Evolutionary conservation across 2,888 invertebrate genomes (phyloP), one percentile per base, ranked within the genome.

Genomic region (Scaptomyza flava): DNA sequence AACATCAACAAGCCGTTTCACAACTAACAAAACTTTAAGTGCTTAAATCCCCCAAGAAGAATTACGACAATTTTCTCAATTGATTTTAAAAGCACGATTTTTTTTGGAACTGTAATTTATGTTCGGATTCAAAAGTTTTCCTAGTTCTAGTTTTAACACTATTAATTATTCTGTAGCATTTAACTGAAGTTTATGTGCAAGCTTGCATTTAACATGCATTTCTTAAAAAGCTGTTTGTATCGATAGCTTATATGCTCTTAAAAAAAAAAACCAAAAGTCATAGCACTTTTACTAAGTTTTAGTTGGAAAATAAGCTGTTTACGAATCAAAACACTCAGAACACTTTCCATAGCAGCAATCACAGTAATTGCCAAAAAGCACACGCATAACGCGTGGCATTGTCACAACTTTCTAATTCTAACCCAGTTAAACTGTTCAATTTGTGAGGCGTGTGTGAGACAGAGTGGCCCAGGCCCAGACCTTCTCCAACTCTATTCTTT

Each of bases 361-460:
- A 74, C 58, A 57, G 68, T 72, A 72, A 72, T 72, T 72, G 72
- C 69, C 63, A 72, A 74, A 71, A 66, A 46, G 61, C 60, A 54
- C 52, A 56, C 43, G 42, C 34, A 64, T 8, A 8, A 47, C 8
- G 38, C n/a, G 41, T 33, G 27, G 65, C 66, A 67, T 62, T 83
- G 72, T 74, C 57, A 54, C 68, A 78, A 87, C 81, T 82, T 82
- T 82, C 81, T 87, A 72, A 59, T 50, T 72, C 78, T 81, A 87
- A 84, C 87, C 81, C 72, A 82, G 78, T 78, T 81, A 78, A 75
- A 60, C 53, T 66, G 67, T 74, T 76, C 80, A 79, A 76, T 76
- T n/a, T 34, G 14, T 31, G 31, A 42, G 47, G 61, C 33, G 43
- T 60, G 60, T 68, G 33, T 46, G 14, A 57, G 53, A 51, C 52